Evolutionary conservation across 2,888 invertebrate genomes (phyloP).

Genomic region (Dione vanillae): DNA sequence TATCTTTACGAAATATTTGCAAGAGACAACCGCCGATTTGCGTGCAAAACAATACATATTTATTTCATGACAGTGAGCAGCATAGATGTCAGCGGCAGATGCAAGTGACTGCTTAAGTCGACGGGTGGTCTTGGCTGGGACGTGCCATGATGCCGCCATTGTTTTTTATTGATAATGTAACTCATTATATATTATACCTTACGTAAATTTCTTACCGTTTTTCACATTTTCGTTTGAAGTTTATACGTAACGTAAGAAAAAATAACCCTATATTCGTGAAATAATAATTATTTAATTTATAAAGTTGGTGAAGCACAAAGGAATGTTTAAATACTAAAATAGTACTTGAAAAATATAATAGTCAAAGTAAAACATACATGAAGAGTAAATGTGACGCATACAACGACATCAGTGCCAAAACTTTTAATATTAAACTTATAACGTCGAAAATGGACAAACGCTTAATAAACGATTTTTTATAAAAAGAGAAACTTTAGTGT

Average conservation of each 20-base stretch:
- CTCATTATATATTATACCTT: slow-evolving; percentile 28
- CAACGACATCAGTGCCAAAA: slow-evolving; percentile 1
- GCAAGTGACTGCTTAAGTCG: slow-evolving; percentile 45
- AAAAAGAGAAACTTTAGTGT: not conserved
- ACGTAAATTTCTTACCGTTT: not conserved
- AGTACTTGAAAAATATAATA: not conserved
- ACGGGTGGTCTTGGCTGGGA: slow-evolving; percentile 45
- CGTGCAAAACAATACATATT: slow-evolving; percentile 55
- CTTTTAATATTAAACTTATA: slow-evolving; percentile 1
- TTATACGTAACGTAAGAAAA: too few species aligned
- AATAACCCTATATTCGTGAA: too few species aligned
- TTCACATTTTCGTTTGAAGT: not conserved
- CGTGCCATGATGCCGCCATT: slow-evolving; percentile 42
- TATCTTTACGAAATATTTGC: slow-evolving; percentile 27
- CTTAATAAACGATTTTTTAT: slow-evolving; percentile 2
- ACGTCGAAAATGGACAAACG: slow-evolving; percentile 8
- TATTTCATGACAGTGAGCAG: slow-evolving; percentile 57
- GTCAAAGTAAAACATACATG: not conserved
- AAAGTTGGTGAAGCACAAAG: too few species aligned
- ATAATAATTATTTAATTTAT: too few species aligned
- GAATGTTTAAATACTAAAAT: not conserved
- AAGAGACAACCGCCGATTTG: slow-evolving; percentile 46
- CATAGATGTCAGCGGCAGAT: slow-evolving; percentile 67
- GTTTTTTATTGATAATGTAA: slow-evolving; percentile 41
- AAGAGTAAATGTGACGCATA: not conserved